A percentile compares a stretch with the other conserved stretches of the same genome.
Conservation (phyloP, 2,113 vertebrate genomes). For the Corydoras maculifer region DNA sequence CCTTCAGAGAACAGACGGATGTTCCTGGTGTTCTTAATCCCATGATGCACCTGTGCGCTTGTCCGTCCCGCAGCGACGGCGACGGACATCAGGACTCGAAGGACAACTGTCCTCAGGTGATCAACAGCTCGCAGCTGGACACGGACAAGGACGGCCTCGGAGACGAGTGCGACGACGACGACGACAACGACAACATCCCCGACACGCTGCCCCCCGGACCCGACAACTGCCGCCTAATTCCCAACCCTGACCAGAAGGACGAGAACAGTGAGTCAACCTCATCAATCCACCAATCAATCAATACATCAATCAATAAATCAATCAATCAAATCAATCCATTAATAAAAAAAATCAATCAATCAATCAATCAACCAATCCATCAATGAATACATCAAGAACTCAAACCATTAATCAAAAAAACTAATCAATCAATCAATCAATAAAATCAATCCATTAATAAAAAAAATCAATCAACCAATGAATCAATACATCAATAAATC, state of each 20-base stretch:
- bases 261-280: constrained; percentile 75
- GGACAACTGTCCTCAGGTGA: constrained; percentile 89
- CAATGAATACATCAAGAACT: too few species aligned
- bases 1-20: too few species aligned
- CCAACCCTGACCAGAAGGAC: constrained; percentile 88
- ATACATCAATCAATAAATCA: too few species aligned
- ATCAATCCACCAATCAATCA: too few species aligned
- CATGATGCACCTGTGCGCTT: neutral
- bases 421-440: too few species aligned
- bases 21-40: neutral
- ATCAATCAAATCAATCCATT: too few species aligned
- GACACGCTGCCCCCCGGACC: constrained; percentile 83
- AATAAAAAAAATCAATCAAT: too few species aligned
- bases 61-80: constrained; percentile 70
- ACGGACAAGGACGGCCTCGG: constrained; percentile 89
- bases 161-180: constrained; percentile 93
- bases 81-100: constrained; percentile 96
- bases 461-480: too few species aligned
- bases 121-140: constrained; percentile 94
- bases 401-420: too few species aligned
- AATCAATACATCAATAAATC: too few species aligned
- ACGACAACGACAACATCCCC: constrained; percentile 90
- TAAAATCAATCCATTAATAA: too few species aligned
- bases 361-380: too few species aligned
- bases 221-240: constrained; percentile 95